These are phyloP conservation scores for Pyrochroa serraticornis DNA, from an alignment of 2,888 invertebrate genomes.

Conservation along the genomic window DNA sequence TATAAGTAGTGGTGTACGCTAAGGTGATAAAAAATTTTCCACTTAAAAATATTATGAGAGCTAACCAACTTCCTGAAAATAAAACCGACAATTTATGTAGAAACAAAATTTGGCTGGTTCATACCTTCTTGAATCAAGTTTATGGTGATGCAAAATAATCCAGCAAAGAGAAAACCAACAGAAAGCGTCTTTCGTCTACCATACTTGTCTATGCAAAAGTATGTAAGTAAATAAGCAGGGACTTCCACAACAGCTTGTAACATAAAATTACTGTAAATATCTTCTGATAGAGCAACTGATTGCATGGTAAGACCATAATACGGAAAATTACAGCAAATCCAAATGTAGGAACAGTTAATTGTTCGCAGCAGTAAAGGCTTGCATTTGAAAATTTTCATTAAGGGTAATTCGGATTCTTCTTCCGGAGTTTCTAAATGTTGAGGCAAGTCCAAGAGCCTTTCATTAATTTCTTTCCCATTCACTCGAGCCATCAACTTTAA, in stretches of 20 bases:
- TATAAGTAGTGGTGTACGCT: constrained; percentile 38
- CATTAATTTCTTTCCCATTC: constrained; percentile 64
- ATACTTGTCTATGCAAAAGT: constrained; percentile 65
- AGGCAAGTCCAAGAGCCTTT: constrained; percentile 60
- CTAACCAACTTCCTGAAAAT: constrained; percentile 1
- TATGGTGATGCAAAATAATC: constrained; percentile 59
- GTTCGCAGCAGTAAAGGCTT: constrained; percentile 62
- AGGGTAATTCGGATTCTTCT: constrained; percentile 31
- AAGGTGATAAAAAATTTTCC: constrained; percentile 42
- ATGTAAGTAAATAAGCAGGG: constrained; percentile 70
- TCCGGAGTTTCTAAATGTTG: constrained; percentile 34
- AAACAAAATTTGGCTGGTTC: not conserved
- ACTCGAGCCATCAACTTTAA: constrained; percentile 66
- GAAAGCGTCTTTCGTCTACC: constrained; percentile 70
- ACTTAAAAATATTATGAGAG: constrained; percentile 28
- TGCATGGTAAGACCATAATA: constrained; percentile 81
- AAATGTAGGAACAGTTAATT: constrained; percentile 71
- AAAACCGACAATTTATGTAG: not conserved
- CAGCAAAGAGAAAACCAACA: constrained; percentile 66
- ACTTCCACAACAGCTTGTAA: constrained; percentile 69
- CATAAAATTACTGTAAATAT: constrained; percentile 77
- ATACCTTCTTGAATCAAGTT: constrained; percentile 31
- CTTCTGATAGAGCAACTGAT: constrained; percentile 73
- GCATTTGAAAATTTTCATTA: constrained; percentile 60
- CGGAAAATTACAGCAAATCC: constrained; percentile 76